Percentiles rank a stretch among this genome's conserved stretches.
phyloP scores from a whole-genome alignment of 2,113 vertebrate species.

The Agapornis roseicollis region DNA sequence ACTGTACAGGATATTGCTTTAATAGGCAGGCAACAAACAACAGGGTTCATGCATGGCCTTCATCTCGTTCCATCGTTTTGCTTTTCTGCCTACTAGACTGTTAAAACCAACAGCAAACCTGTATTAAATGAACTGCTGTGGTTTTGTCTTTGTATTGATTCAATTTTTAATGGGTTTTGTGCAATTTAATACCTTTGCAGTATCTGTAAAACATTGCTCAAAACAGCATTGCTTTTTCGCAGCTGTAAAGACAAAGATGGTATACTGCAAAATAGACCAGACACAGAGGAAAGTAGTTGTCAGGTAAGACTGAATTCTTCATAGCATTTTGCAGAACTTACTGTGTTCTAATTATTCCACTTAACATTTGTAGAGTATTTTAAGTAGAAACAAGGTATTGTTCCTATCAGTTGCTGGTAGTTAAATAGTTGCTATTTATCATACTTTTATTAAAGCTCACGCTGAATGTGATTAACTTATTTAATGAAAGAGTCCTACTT shows the following conservation, averaged over 20 bases:
- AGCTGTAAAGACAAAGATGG: constrained; percentile 99
- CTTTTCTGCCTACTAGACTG: constrained; percentile 10
- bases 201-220: neutral
- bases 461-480: constrained; percentile 85
- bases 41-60: neutral
- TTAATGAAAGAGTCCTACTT: constrained; percentile 88
- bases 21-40: constrained; percentile 1
- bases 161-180: neutral
- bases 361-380: constrained; percentile 71
- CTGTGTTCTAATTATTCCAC: constrained; percentile 71
- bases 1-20: constrained; percentile 12
- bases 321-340: constrained; percentile 57
- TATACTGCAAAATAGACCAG: constrained; percentile 99
- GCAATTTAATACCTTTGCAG: neutral
- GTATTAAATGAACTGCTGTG: neutral
- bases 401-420: constrained; percentile 72
- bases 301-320: constrained; percentile 83
- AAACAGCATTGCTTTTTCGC: constrained; percentile 44
- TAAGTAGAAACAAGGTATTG: constrained; percentile 69
- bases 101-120: neutral
- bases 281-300: constrained; percentile 96
- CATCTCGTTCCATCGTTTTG: neutral
- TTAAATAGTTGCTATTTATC: constrained; percentile 85
- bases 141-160: neutral
- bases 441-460: constrained; percentile 87